Evolutionary conservation across 2,113 vertebrate species (phyloP).

Genomic region (Perognathus longimembris): DNA sequence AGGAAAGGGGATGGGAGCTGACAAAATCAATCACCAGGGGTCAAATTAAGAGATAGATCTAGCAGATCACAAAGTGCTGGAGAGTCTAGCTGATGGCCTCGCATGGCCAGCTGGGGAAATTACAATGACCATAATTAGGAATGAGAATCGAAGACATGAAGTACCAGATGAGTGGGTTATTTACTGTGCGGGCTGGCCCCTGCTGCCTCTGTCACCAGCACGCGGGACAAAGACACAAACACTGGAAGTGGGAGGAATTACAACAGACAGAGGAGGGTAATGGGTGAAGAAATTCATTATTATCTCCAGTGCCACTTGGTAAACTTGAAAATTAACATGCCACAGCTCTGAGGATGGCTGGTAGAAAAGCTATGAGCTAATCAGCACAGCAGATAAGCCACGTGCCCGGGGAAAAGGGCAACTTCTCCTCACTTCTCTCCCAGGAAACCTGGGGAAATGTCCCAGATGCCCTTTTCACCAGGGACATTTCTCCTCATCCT

Average conservation of each 20-base stretch:
- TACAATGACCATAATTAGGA: slow-evolving; percentile 61
- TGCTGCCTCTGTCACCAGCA: background rate
- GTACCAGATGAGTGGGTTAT: slow-evolving; percentile 38
- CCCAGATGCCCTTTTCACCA: accelerated
- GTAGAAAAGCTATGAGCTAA: background rate
- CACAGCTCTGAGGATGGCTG: slow-evolving; percentile 33
- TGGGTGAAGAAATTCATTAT: slow-evolving; percentile 39
- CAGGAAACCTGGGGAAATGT: background rate
- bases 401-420: background rate
- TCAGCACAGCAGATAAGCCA: background rate
- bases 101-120: slow-evolving; percentile 57
- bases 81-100: slow-evolving; percentile 62
- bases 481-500: too few species aligned
- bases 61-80: slow-evolving; percentile 56
- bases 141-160: slow-evolving; percentile 33
- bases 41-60: slow-evolving; percentile 67
- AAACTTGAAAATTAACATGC: slow-evolving; percentile 49
- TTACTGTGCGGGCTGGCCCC: slow-evolving; percentile 10
- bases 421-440: background rate
- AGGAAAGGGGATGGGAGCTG: slow-evolving; percentile 40
- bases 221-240: background rate
- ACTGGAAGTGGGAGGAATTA: background rate
- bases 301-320: slow-evolving; percentile 33
- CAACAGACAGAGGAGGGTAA: background rate
- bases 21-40: slow-evolving; percentile 65